A percentile compares a stretch with the other conserved stretches of the same genome.
These are phyloP conservation scores for Halesus radiatus DNA, from an alignment of 1,140 invertebrate genomes.

Conservation along the genomic window DNA sequence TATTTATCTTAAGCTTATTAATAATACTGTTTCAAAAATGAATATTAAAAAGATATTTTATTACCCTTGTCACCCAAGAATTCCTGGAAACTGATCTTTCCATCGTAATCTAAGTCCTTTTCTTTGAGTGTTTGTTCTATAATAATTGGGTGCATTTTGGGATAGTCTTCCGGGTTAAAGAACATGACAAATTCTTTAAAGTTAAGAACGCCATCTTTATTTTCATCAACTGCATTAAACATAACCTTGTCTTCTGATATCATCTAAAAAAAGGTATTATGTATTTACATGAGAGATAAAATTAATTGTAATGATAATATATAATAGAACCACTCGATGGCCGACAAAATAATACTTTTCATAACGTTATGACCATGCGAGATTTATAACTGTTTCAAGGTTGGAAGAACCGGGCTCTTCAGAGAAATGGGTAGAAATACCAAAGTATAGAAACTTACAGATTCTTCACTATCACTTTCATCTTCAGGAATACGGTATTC, in stretches of 20 bases:
- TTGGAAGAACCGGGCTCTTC: neutral
- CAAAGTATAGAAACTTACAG: conserved; percentile 27
- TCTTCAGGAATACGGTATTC: conserved; percentile 58
- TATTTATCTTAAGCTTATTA: too few species aligned
- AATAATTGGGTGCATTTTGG: conserved; percentile 88
- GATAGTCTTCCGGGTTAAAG: conserved; percentile 94
- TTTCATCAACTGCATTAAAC: conserved; percentile 88
- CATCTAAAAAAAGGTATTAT: conserved; percentile 63
- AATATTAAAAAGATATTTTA: neutral
- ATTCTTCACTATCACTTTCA: conserved; percentile 52
- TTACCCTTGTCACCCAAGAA: conserved; percentile 83
- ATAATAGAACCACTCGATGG: too few species aligned
- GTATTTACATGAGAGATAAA: too few species aligned
- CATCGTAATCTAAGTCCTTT: conserved; percentile 90
- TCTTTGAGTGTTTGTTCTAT: conserved; percentile 87
- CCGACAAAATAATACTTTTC: too few species aligned
- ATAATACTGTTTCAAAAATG: too few species aligned
- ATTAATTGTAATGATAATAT: too few species aligned
- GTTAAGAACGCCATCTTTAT: conserved; percentile 86
- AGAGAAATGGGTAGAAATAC: neutral
- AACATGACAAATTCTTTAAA: conserved; percentile 90
- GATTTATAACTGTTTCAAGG: too few species aligned
- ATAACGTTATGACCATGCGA: too few species aligned
- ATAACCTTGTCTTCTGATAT: conserved; percentile 87
- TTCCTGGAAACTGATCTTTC: conserved; percentile 85